Conservation (phyloP, 2,888 invertebrate species). For the Agriopis aurantiaria region DNA sequence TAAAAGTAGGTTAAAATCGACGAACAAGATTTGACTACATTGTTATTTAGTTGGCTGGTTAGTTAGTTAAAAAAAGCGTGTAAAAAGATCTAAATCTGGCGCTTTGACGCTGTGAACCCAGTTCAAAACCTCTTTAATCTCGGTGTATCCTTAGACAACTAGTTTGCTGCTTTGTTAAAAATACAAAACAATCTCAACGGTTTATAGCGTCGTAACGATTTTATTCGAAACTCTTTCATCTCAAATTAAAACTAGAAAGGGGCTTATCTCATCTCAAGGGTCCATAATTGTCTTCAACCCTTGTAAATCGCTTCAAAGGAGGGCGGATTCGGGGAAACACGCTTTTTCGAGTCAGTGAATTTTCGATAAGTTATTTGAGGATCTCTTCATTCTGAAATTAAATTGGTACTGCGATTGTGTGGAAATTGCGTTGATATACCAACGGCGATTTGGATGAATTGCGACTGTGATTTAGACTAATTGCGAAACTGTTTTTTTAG, state of each 20-base stretch:
- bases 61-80: no score
- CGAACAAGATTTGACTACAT: no score
- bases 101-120: no score
- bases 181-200: neutral
- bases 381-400: constrained; percentile 33
- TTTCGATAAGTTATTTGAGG: constrained; percentile 37
- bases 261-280: constrained; percentile 25
- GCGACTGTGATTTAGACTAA: no score
- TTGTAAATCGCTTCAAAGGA: constrained; percentile 43
- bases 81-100: no score
- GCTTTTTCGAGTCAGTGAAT: constrained; percentile 38
- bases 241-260: constrained; percentile 35
- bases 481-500: no score
- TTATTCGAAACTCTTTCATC: constrained; percentile 13
- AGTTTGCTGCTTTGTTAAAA: neutral
- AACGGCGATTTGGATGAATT: no score
- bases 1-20: no score
- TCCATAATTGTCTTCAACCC: constrained; percentile 43
- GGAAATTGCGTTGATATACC: neutral
- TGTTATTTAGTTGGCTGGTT: no score
- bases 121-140: no score
- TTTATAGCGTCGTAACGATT: constrained; percentile 6
- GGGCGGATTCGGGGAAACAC: constrained; percentile 26
- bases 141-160: neutral
- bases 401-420: constrained; percentile 26